Conservation (phyloP, 2,888 invertebrate genomes). For the Ophion ventricosus region DNA sequence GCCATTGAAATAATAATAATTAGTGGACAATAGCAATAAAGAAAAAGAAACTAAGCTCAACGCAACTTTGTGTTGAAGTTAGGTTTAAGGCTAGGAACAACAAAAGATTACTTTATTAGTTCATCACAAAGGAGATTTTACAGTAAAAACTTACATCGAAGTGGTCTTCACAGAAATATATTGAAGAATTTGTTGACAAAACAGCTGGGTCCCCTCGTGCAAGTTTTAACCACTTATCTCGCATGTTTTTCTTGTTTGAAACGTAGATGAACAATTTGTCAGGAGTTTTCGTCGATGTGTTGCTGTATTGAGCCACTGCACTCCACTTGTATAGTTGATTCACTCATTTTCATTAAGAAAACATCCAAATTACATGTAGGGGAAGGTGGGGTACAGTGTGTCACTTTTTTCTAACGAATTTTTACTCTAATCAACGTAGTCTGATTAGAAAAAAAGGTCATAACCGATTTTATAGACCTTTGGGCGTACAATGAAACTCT, state of each 20-base stretch:
- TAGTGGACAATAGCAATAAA: neutral
- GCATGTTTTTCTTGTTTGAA: neutral
- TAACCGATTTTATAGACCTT: no score
- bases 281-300: no score
- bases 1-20: neutral
- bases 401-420: no score
- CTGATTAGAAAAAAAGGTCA: no score
- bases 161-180: constrained; percentile 10
- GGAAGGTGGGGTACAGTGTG: no score
- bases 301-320: no score
- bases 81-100: neutral
- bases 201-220: neutral
- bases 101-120: neutral
- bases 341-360: no score
- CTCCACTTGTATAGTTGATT: no score
- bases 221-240: constrained; percentile 9
- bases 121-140: neutral
- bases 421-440: no score
- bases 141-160: neutral
- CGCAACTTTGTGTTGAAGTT: neutral
- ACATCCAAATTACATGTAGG: no score
- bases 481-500: no score
- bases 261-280: no score
- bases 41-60: neutral
- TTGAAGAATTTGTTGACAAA: constrained; percentile 2